A percentile compares a stretch with the other conserved stretches of the same genome.
Conservation (phyloP, 2,888 invertebrate species). For the Lepas anatifera region DNA sequence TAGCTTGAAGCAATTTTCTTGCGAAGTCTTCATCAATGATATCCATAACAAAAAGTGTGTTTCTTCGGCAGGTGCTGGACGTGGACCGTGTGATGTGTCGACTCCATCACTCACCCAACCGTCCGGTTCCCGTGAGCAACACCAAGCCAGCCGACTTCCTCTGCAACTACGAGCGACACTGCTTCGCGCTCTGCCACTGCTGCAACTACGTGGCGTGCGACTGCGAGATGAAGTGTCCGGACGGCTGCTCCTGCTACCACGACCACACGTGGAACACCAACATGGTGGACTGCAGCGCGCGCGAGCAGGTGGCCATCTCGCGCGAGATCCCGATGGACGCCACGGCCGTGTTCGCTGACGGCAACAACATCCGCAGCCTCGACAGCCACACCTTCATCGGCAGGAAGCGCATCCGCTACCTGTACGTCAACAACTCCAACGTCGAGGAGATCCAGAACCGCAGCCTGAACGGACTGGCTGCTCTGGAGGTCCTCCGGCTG, state of each 20-base stretch:
- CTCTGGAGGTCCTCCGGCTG: slow-evolving; percentile 65
- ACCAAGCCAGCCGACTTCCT: slow-evolving; percentile 64
- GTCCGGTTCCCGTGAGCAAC: neutral
- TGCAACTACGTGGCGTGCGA: slow-evolving; percentile 95
- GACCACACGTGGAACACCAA: slow-evolving; percentile 88
- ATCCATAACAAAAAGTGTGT: neutral
- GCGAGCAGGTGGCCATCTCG: slow-evolving; percentile 69
- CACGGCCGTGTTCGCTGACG: slow-evolving; percentile 85
- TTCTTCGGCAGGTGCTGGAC: slow-evolving; percentile 29
- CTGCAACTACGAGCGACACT: slow-evolving; percentile 83
- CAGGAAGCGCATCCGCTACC: slow-evolving; percentile 71
- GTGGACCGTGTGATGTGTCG: slow-evolving; percentile 26
- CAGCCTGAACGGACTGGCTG: slow-evolving; percentile 75
- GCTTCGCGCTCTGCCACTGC: slow-evolving; percentile 88
- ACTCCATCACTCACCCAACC: neutral
- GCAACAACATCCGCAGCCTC: slow-evolving; percentile 75
- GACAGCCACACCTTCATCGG: slow-evolving; percentile 83
- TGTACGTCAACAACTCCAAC: slow-evolving; percentile 79
- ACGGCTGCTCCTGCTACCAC: slow-evolving; percentile 87
- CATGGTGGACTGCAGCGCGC: slow-evolving; percentile 77
- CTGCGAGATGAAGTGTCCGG: slow-evolving; percentile 93
- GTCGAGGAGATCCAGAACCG: slow-evolving; percentile 74
- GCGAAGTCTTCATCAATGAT: too few relatives aligned
- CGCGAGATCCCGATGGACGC: slow-evolving; percentile 85
- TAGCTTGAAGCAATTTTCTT: too few relatives aligned